Evolutionary conservation across 1,140 invertebrate genomes (phyloP).

Genomic region (Hydropsyche tenuis): DNA sequence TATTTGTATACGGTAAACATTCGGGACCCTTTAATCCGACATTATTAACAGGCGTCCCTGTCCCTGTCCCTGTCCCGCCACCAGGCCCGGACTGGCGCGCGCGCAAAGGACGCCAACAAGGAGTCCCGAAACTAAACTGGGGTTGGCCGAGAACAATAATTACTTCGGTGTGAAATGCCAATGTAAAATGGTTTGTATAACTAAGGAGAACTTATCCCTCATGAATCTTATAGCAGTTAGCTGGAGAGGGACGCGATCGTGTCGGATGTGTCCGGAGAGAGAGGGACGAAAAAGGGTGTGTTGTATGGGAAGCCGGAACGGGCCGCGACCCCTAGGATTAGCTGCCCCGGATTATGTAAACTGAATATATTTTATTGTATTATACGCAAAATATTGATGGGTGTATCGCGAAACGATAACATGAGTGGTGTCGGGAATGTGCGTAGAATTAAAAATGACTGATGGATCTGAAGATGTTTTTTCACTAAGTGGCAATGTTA

Average conservation of each 20-base stretch:
- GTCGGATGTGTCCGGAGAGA: no score
- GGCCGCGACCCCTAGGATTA: not conserved
- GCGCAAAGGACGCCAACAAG: no score
- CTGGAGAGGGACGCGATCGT: slow-evolving; percentile 9
- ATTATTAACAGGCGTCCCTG: slow-evolving; percentile 24
- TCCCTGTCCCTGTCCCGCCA: not conserved
- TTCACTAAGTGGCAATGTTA: no score
- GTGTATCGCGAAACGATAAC: no score
- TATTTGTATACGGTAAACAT: slow-evolving; percentile 48
- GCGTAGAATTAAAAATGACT: no score
- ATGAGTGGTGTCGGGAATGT: no score
- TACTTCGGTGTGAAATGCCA: slow-evolving; percentile 49
- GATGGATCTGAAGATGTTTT: no score
- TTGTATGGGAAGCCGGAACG: not conserved
- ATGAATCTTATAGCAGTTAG: slow-evolving; percentile 48
- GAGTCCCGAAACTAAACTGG: slow-evolving; percentile 31
- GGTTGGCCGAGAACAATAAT: slow-evolving; percentile 45
- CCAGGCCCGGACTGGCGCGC: not conserved
- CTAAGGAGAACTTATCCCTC: slow-evolving; percentile 45
- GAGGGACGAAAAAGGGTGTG: no score
- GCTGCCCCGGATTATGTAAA: not conserved
- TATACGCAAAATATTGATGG: no score
- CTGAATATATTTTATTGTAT: slow-evolving; percentile 1
- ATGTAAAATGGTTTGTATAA: slow-evolving; percentile 50
- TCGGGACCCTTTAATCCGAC: slow-evolving; percentile 29